Conservation (phyloP, 2,888 invertebrate species). For the Hyposoter didymator region DNA sequence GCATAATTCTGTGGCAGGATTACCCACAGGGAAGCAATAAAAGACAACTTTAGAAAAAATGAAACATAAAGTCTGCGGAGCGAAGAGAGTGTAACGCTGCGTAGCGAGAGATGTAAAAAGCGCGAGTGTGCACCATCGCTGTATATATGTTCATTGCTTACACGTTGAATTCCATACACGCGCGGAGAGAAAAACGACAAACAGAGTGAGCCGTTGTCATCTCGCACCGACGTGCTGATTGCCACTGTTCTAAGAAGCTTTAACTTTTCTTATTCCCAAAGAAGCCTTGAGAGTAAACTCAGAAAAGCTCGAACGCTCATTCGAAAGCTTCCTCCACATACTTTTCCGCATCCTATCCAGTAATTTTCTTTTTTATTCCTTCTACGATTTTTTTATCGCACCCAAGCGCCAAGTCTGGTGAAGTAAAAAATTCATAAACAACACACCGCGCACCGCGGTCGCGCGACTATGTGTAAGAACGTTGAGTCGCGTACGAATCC, state of each 20-base stretch:
- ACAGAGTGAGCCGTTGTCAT: constrained; percentile 73
- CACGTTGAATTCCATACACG: constrained; percentile 23
- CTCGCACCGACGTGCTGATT: constrained; percentile 79
- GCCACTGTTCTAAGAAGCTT: constrained; percentile 75
- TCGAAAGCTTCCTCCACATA: not conserved
- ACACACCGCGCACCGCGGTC: constrained; percentile 17
- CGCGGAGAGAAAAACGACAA: constrained; percentile 58
- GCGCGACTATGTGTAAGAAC: constrained; percentile 54
- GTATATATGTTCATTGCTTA: no score
- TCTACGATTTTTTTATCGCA: not conserved
- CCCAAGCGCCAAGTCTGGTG: not conserved
- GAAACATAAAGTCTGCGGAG: constrained; percentile 71
- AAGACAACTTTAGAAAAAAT: constrained; percentile 43
- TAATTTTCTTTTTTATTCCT: not conserved
- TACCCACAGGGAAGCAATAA: constrained; percentile 24
- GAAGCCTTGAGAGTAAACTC: constrained; percentile 23
- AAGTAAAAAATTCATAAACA: constrained; percentile 40
- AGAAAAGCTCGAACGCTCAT: constrained; percentile 29
- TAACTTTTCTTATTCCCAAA: constrained; percentile 33
- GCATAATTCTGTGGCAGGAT: constrained; percentile 14
- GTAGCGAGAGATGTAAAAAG: not conserved
- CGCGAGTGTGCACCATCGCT: not conserved
- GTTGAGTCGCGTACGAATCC: constrained; percentile 26
- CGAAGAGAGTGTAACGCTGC: constrained; percentile 40
- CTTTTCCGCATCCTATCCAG: not conserved